Conservation (phyloP, 2,888 invertebrate genomes). For the Dryomyza anilis region DNA sequence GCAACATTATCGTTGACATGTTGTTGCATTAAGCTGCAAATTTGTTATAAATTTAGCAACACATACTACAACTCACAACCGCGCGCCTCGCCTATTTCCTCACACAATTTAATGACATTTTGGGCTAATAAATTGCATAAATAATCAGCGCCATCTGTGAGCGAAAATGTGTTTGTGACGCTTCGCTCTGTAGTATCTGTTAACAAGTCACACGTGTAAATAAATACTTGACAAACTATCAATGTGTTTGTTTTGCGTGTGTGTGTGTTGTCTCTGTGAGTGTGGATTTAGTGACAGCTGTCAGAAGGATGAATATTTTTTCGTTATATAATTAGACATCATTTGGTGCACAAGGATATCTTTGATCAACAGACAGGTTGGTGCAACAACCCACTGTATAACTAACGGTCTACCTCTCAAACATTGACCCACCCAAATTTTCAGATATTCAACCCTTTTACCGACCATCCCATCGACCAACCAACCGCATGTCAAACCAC, state of each 20-base stretch:
- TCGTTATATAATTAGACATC: conserved; percentile 4
- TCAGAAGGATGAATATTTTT: background rate
- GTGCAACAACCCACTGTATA: too few relatives aligned
- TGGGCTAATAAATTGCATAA: conserved; percentile 18
- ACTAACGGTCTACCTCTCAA: background rate
- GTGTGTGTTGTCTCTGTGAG: background rate
- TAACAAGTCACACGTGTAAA: too few relatives aligned
- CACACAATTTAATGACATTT: conserved; percentile 8
- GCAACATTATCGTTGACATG: background rate
- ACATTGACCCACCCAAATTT: background rate
- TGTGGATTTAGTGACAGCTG: background rate
- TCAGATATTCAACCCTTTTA: too few relatives aligned
- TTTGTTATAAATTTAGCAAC: conserved; percentile 39
- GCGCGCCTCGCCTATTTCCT: background rate
- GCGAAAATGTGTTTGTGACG: conserved; percentile 10
- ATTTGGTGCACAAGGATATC: conserved; percentile 1
- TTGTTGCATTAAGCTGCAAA: conserved; percentile 42
- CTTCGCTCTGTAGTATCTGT: conserved; percentile 29
- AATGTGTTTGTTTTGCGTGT: background rate
- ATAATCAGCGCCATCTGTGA: conserved; percentile 22
- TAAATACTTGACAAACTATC: too few relatives aligned
- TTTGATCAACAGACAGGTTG: too few relatives aligned
- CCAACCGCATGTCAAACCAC: background rate
- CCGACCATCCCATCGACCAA: background rate
- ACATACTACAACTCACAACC: conserved; percentile 1